Percentiles rank a stretch among this genome's conserved stretches.
Conservation (phyloP, 2,113 vertebrate species). For the Hepsetus odoe region DNA sequence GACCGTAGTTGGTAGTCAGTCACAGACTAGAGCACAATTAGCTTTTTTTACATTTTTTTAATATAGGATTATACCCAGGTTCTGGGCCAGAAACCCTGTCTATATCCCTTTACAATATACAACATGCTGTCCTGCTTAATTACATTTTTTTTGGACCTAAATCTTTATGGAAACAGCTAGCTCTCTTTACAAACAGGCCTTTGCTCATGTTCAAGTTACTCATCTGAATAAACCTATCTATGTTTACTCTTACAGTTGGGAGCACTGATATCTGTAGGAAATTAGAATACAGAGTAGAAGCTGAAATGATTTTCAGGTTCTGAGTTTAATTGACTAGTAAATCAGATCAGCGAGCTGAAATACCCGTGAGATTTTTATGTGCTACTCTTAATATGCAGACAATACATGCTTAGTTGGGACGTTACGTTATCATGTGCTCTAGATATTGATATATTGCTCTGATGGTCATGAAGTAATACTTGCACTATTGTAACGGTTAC, state of each 20-base stretch:
- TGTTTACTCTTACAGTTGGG: not conserved
- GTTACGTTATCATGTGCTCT: conserved; percentile 51
- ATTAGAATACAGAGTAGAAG: conserved; percentile 7
- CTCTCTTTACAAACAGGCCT: not conserved
- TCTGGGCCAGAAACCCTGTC: not conserved
- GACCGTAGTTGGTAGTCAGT: conserved; percentile 20
- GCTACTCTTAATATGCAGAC: conserved; percentile 48
- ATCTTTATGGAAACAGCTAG: not conserved
- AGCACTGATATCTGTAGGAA: not conserved
- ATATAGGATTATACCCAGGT: conserved; percentile 5
- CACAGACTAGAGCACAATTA: conserved; percentile 31
- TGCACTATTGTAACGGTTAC: conserved; percentile 66
- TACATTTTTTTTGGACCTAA: not conserved
- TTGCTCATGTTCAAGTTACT: not conserved
- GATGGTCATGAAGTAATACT: conserved; percentile 65
- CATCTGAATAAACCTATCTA: not conserved
- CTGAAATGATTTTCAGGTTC: not conserved
- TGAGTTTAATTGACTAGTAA: conserved; percentile 2
- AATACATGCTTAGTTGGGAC: conserved; percentile 19
- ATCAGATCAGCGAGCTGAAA: conserved; percentile 9
- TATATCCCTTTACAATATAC: not conserved
- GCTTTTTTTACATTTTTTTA: not conserved
- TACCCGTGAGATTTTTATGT: conserved; percentile 1
- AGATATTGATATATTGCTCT: conserved; percentile 53
- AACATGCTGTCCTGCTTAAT: not conserved